Evolutionary conservation across 2,113 vertebrate species (phyloP), one percentile per base, ranked within the genome.

Genomic region (Thunnus maccoyii): DNA sequence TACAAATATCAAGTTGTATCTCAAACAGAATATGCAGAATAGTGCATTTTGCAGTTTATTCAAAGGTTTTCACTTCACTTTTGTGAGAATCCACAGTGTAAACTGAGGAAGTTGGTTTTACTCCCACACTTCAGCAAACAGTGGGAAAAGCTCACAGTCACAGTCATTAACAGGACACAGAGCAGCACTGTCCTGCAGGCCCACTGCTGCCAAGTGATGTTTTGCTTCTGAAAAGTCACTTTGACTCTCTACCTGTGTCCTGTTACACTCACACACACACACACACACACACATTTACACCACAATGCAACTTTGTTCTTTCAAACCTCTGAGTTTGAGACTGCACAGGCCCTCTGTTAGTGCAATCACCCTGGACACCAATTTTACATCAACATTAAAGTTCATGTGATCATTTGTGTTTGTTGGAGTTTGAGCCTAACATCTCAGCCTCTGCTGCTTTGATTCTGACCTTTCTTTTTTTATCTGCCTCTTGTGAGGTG

Each of bases 111-210:
- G 82, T 84, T 73, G 62, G 2, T 84, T 85, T 84, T 85, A 30
- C 78, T 82, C 86, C 90, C 84, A 91, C 90, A 69, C 36, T 41
- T 87, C 17, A 36, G 54, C 71, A 82, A 89, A 90, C 67, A 79
- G 73, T 68, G 62, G 54, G 69, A 58, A 64, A 70, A 47, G 25
- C 64, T 82, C 55, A 70, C 25, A 27, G 87, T 74, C 76, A 47
- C 62, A 67, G 85, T 58, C 60, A 60, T 90, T 61, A 76, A 66
- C 10, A 11, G 69, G 64, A 85, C 88, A 90, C 74, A 89, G 89
- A 88, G 85, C 60, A 3, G 54, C 69, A 72, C 81, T 93, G 90
- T 91, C 32, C 87, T 13, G 55, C 65, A 36, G 65, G 48, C 16
- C 2, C 22, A 41, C 63, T 7, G 48, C 56, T 89, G 88, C 85